These are phyloP conservation scores for Fundulus diaphanus DNA, from an alignment of 2,797 vertebrate genomes.

Conservation along the genomic window DNA sequence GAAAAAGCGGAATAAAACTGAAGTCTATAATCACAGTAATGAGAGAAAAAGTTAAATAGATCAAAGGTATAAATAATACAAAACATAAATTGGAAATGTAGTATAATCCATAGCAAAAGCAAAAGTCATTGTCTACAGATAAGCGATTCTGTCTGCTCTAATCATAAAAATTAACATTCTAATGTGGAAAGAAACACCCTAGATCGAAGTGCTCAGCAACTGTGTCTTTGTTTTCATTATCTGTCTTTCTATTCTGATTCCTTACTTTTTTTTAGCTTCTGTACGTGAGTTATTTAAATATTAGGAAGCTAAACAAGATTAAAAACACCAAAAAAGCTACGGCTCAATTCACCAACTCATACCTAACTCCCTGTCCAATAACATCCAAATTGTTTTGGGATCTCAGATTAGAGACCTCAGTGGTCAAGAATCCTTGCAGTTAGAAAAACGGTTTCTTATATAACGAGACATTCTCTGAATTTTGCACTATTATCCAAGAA, in stretches of 20 bases:
- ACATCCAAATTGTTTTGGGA: background rate
- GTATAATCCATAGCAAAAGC: background rate
- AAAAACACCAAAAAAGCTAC: background rate
- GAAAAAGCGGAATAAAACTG: background rate
- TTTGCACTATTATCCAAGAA: background rate
- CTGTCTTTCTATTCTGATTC: background rate
- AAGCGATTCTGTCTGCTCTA: background rate
- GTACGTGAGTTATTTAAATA: background rate
- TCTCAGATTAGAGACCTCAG: background rate
- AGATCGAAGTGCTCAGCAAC: background rate
- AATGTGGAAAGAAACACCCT: background rate
- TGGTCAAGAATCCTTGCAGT: background rate
- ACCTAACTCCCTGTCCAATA: background rate
- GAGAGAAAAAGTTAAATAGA: background rate
- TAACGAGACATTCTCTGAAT: background rate
- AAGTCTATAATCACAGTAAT: background rate
- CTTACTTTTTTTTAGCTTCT: background rate
- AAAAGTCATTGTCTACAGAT: background rate
- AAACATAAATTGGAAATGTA: slow-evolving; percentile 1
- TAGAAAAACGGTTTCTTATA: background rate
- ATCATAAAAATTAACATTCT: slow-evolving; percentile 7
- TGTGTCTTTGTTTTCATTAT: background rate
- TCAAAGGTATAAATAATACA: background rate
- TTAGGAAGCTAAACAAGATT: background rate
- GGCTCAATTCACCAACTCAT: background rate